phyloP scores from a whole-genome alignment of 1,140 invertebrate genomes.

The Popillia japonica region DNA sequence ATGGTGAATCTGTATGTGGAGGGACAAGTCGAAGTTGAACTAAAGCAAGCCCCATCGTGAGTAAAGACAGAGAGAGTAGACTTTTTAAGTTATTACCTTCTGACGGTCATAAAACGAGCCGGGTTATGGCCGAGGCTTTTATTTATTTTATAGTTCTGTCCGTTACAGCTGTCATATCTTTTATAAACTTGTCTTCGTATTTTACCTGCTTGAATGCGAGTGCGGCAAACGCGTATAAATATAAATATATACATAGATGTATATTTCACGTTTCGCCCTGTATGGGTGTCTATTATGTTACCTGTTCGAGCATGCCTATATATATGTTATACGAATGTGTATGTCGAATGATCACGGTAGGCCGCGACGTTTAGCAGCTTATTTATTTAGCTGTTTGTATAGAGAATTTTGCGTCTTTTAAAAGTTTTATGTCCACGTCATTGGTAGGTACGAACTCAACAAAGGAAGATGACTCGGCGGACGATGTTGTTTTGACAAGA shows the following conservation, averaged over 20 bases:
- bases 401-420: constrained; percentile 4
- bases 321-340: constrained; percentile 7
- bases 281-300: constrained; percentile 1
- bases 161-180: constrained; percentile 46
- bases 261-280: constrained; percentile 18
- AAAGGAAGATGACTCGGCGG: background rate
- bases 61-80: background rate
- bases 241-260: constrained; percentile 24
- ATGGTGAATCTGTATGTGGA: background rate
- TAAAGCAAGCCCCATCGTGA: background rate
- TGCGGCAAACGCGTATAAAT: constrained; percentile 18
- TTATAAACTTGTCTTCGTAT: constrained; percentile 45
- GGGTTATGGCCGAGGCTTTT: constrained; percentile 36
- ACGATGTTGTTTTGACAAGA: constrained; percentile 8
- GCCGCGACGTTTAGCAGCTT: constrained; percentile 24
- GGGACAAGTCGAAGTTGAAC: background rate
- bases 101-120: constrained; percentile 25
- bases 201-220: constrained; percentile 36
- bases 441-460: background rate
- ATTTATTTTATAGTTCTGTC: constrained; percentile 47
- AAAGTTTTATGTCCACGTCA: background rate
- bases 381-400: constrained; percentile 7
- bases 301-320: background rate
- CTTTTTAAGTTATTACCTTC: constrained; percentile 29
- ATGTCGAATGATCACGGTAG: constrained; percentile 16